These are phyloP conservation scores for Ptilorrhoa leucosticta DNA, from an alignment of 2,113 vertebrate genomes.

Conservation along the genomic window DNA sequence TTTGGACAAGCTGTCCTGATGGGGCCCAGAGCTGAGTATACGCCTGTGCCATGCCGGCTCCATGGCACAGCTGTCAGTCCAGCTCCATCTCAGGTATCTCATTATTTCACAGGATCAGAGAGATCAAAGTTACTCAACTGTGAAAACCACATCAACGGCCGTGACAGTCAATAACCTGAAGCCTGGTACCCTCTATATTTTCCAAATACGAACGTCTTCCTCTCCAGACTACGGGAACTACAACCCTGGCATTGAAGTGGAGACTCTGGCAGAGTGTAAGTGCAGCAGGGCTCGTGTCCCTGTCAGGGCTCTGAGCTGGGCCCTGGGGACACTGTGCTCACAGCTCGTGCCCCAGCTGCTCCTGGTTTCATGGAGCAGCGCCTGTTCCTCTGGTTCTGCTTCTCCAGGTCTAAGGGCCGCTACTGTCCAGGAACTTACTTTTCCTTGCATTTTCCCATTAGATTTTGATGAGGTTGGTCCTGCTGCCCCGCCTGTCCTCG, in stretches of 20 bases:
- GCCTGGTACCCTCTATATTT: constrained; percentile 89
- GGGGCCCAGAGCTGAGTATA: background rate
- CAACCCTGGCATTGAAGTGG: constrained; percentile 89
- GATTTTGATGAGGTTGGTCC: background rate
- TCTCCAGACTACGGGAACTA: constrained; percentile 80
- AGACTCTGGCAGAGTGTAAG: constrained; percentile 91
- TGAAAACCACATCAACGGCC: constrained; percentile 84
- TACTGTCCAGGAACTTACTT: background rate
- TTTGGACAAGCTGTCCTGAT: background rate
- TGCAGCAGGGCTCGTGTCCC: background rate
- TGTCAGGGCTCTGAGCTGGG: background rate
- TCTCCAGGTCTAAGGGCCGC: background rate
- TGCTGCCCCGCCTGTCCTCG: background rate
- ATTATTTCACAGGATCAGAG: constrained; percentile 82
- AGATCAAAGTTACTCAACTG: constrained; percentile 91
- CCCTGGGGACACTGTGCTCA: rapidly evolving
- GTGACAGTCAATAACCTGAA: constrained; percentile 93
- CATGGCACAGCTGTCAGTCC: background rate
- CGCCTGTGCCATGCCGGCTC: background rate
- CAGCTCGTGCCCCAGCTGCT: background rate
- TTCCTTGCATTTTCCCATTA: background rate
- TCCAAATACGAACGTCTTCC: constrained; percentile 87
- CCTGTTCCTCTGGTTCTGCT: background rate
- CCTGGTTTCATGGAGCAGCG: background rate
- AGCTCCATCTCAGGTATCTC: background rate